A percentile compares a stretch with the other conserved stretches of the same genome.
phyloP scores from a whole-genome alignment of 2,113 vertebrate genomes.

The Lophotis ruficrista region DNA sequence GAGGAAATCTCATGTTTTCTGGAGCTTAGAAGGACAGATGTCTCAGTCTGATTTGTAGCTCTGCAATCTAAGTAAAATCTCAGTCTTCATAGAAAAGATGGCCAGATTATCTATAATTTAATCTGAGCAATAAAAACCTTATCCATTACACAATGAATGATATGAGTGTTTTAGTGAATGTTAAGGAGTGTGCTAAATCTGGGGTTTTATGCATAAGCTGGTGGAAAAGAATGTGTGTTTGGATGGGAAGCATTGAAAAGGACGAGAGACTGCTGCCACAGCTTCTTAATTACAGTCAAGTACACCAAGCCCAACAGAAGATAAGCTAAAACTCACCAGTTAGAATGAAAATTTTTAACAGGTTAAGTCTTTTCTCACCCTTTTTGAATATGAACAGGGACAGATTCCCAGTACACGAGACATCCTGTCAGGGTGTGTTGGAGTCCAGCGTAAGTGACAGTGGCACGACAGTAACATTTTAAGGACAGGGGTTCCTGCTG shows the following conservation, averaged over 20 bases:
- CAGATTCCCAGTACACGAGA: background rate
- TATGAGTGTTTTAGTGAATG: background rate
- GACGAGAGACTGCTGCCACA: background rate
- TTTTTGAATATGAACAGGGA: background rate
- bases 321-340: background rate
- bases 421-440: background rate
- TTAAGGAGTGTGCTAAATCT: background rate
- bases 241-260: background rate
- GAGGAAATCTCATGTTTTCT: background rate
- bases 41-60: background rate
- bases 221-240: background rate
- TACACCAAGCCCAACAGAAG: background rate
- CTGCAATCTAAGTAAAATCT: background rate
- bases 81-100: background rate
- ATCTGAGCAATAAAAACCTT: background rate
- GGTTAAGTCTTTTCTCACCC: background rate
- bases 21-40: background rate
- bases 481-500: background rate
- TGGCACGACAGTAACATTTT: background rate
- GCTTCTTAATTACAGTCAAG: background rate
- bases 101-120: background rate
- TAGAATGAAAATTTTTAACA: background rate
- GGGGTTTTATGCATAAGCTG: fast-evolving
- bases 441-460: background rate
- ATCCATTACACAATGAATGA: background rate